Percentiles rank a stretch among this genome's conserved stretches.
phyloP scores from a whole-genome alignment of 2,888 invertebrate genomes.

The Cephalotes varians region DNA sequence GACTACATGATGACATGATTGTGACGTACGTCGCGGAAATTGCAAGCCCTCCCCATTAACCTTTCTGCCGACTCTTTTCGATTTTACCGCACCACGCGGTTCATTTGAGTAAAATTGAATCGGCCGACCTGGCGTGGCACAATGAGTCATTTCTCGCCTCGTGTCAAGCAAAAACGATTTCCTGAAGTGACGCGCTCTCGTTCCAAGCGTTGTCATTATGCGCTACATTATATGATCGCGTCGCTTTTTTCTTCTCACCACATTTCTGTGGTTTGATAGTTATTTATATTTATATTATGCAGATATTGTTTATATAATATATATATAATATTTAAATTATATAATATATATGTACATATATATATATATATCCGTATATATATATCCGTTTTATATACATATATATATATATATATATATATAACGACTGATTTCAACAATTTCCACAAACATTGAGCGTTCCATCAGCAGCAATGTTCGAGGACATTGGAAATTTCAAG shows the following conservation, averaged over 20 bases:
- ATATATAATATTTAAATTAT: too few relatives aligned
- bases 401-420: slow-evolving; percentile 12
- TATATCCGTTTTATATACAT: too few relatives aligned
- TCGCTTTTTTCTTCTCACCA: neutral
- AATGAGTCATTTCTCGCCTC: slow-evolving; percentile 37
- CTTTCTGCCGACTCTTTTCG: slow-evolving; percentile 52
- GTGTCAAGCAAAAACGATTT: slow-evolving; percentile 27
- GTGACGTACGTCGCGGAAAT: slow-evolving; percentile 66
- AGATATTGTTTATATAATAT: neutral
- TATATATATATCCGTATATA: too few relatives aligned
- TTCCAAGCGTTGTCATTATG: slow-evolving; percentile 11
- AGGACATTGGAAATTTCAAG: slow-evolving; percentile 10
- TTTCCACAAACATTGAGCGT: neutral
- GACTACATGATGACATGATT: slow-evolving; percentile 46
- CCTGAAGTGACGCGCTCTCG: slow-evolving; percentile 17
- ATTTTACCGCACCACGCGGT: slow-evolving; percentile 60
- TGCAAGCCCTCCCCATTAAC: slow-evolving; percentile 53
- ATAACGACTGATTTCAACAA: neutral
- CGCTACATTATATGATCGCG: neutral
- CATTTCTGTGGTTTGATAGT: neutral
- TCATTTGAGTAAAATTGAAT: slow-evolving; percentile 67
- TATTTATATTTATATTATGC: slow-evolving; percentile 1
- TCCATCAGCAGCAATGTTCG: neutral
- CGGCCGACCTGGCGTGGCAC: slow-evolving; percentile 48
- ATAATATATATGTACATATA: too few relatives aligned